phyloP scores from a whole-genome alignment of 1,140 invertebrate species.

The Dendroctonus ponderosae region DNA sequence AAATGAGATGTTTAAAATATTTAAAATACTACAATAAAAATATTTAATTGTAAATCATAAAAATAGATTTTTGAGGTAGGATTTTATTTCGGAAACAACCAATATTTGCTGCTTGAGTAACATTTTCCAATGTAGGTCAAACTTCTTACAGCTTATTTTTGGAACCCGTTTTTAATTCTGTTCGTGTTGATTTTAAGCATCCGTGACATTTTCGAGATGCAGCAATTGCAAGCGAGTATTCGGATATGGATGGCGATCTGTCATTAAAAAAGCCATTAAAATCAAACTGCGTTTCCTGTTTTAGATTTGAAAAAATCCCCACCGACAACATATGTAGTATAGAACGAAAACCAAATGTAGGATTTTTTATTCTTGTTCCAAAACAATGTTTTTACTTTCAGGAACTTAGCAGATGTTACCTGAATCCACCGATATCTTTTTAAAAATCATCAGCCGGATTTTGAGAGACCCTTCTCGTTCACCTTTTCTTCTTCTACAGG shows the following conservation, averaged over 20 bases:
- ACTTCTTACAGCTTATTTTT: constrained; percentile 7
- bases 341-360: constrained; percentile 18
- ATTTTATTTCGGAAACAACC: neutral
- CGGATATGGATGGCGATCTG: neutral
- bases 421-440: constrained; percentile 29
- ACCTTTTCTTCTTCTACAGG: constrained; percentile 16
- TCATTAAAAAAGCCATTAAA: constrained; percentile 16
- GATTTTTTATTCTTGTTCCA: constrained; percentile 19
- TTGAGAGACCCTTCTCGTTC: constrained; percentile 16
- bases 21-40: too few species aligned
- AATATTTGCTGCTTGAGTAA: constrained; percentile 1
- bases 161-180: constrained; percentile 1
- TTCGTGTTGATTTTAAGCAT: neutral
- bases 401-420: constrained; percentile 29
- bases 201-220: constrained; percentile 1
- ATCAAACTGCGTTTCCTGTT: constrained; percentile 26
- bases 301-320: constrained; percentile 22
- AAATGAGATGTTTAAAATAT: too few species aligned
- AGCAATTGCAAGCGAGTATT: too few species aligned
- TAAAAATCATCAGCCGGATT: constrained; percentile 9
- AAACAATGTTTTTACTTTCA: constrained; percentile 32
- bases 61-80: constrained; percentile 1
- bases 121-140: constrained; percentile 3
- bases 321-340: constrained; percentile 17
- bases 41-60: neutral